phyloP scores from a whole-genome alignment of 1,140 invertebrate species.

The Bradysia coprophila region DNA sequence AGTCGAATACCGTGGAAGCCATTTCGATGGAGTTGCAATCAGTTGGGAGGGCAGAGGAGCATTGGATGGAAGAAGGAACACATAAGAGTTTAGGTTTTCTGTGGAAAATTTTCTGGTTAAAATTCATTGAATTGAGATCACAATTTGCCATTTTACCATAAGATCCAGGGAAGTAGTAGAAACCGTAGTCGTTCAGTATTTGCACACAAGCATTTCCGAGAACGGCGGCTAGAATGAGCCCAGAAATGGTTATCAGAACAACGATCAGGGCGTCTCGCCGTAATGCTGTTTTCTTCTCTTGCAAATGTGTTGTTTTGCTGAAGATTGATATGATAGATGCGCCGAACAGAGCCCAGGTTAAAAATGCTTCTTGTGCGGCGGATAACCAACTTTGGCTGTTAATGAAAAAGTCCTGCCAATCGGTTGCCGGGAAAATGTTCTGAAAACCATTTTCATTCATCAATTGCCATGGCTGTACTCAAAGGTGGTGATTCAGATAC shows the following conservation, averaged over 20 bases:
- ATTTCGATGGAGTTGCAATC: slow-evolving; percentile 15
- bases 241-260: slow-evolving; percentile 54
- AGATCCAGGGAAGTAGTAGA: slow-evolving; percentile 57
- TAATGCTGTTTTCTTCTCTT: slow-evolving; percentile 41
- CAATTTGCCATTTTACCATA: slow-evolving; percentile 45
- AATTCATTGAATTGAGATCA: slow-evolving; percentile 3
- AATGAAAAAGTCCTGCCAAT: slow-evolving; percentile 68
- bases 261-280: slow-evolving; percentile 61
- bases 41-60: slow-evolving; percentile 25
- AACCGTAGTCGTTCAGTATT: slow-evolving; percentile 49
- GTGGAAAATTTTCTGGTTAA: slow-evolving; percentile 3
- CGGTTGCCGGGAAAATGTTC: slow-evolving; percentile 52
- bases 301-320: slow-evolving; percentile 50
- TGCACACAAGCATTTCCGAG: slow-evolving; percentile 63
- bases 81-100: slow-evolving; percentile 57
- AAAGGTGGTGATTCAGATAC: neutral
- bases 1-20: slow-evolving; percentile 19
- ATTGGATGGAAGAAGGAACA: slow-evolving; percentile 38
- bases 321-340: slow-evolving; percentile 64
- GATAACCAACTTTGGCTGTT: slow-evolving; percentile 74
- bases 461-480: too few relatives aligned
- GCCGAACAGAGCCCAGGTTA: slow-evolving; percentile 78
- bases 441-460: too few relatives aligned
- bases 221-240: slow-evolving; percentile 53
- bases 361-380: slow-evolving; percentile 70